Base-by-base conservation (phyloP, 2,113 vertebrate genomes). In the Burhinus bistriatus region DNA sequence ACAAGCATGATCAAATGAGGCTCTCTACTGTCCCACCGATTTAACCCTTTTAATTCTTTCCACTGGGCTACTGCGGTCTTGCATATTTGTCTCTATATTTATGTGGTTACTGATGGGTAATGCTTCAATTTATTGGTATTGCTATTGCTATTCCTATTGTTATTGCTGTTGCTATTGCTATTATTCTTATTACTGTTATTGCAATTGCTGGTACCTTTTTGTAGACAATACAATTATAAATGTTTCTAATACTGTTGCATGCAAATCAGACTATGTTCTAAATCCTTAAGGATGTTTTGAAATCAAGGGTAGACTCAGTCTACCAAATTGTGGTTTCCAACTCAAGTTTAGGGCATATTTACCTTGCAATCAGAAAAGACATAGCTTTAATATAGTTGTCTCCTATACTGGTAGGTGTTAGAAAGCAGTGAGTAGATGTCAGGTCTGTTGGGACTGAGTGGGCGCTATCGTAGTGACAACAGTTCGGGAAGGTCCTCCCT, bases 41-140 rank as follows among this genome's bases (percentile, higher is more conserved):
- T 96, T 96, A 95, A 96, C 70, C 19, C 57, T 87, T 95, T 92
- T 65, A 69, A 22, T 79, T 76, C 87, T 85, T 90, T 20, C 34
- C 30, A 79, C 65, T 68, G 52, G 87, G 11, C 16, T 68, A 25
- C 26, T 42, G 2, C 30, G 44, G 32, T 52, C 40, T 59, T 78
- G 9, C 38, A 36, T 59, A 57, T 45, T 73, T 40, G 34, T 69
- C 42, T 73, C 54, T 49, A 10, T 8, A n/a, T 68, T 86, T 69
- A 10, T 65, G 22, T 36, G 8, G 5, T 45, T 78, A 30, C 9
- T 34, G 22, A 38, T n/a, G 19, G 18, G 21, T 44, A 77, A 40
- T 58, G 1, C 1, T 76, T 88, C 20, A 23, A 6, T 44, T 72
- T 40, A 32, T 71, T 81, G 40, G 3, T 57, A 25, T 52, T 54